phyloP scores from a whole-genome alignment of 2,113 vertebrate genomes.

The Hypanus sabinus region DNA sequence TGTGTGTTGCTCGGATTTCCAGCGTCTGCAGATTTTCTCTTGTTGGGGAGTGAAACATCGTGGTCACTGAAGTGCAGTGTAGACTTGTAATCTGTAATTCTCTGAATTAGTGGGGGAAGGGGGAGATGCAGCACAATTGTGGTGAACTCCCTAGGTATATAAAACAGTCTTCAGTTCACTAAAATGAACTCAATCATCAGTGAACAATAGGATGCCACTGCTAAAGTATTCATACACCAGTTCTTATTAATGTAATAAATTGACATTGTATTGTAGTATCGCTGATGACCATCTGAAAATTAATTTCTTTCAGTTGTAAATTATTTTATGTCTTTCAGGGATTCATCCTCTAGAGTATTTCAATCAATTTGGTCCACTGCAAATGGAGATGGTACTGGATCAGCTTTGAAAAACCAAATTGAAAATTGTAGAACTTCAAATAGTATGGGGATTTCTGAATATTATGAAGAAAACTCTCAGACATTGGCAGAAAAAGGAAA shows the following conservation, averaged over 20 bases:
- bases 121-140: too few relatives aligned
- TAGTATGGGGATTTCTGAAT: conserved; percentile 20
- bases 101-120: too few relatives aligned
- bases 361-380: conserved; percentile 49
- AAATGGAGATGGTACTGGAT: conserved; percentile 15
- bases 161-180: too few relatives aligned
- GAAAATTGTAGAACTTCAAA: conserved; percentile 42
- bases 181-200: too few relatives aligned
- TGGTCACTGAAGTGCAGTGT: too few relatives aligned
- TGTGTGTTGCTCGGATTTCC: too few relatives aligned
- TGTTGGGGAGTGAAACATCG: too few relatives aligned
- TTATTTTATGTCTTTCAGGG: conserved; percentile 46
- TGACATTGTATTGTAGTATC: not conserved
- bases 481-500: conserved; percentile 39
- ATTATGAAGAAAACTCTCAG: conserved; percentile 40
- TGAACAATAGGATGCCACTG: too few relatives aligned
- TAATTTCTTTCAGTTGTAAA: conserved; percentile 1
- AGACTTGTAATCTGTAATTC: too few relatives aligned
- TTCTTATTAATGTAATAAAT: not conserved
- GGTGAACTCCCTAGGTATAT: too few relatives aligned
- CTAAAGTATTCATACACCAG: too few relatives aligned
- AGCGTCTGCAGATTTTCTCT: too few relatives aligned
- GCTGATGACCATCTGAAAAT: not conserved
- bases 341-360: conserved; percentile 51
- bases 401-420: conserved; percentile 39